Percentiles rank a stretch among this genome's conserved stretches.
Conservation (phyloP, 2,888 invertebrate species). For the Peribatodes rhomboidaria region DNA sequence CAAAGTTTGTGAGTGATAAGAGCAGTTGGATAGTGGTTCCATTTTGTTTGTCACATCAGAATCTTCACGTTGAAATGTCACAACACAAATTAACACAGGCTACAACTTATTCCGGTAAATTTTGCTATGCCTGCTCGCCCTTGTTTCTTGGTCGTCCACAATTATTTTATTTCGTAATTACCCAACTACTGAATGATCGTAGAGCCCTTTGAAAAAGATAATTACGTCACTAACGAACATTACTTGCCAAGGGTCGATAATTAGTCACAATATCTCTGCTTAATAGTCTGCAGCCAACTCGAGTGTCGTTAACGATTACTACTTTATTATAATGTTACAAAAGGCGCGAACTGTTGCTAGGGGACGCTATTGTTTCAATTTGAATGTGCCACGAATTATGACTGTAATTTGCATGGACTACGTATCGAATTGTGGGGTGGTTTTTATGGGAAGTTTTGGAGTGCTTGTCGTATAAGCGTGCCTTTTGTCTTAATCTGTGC, state of each 20-base stretch:
- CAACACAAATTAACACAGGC: too few species aligned
- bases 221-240: slow-evolving; percentile 44
- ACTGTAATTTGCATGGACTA: slow-evolving; percentile 73
- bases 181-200: too few species aligned
- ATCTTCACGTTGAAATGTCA: too few species aligned
- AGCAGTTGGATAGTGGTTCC: too few species aligned
- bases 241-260: slow-evolving; percentile 54
- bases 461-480: slow-evolving; percentile 9
- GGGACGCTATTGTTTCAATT: slow-evolving; percentile 80
- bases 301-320: slow-evolving; percentile 78
- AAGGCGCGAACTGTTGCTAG: slow-evolving; percentile 70
- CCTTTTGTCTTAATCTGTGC: neutral
- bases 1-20: too few species aligned
- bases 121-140: too few species aligned
- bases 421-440: slow-evolving; percentile 57
- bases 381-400: slow-evolving; percentile 73
- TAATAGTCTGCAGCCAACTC: slow-evolving; percentile 64
- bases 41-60: too few species aligned
- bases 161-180: too few species aligned
- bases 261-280: slow-evolving; percentile 65
- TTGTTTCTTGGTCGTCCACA: too few species aligned
- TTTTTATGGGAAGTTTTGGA: slow-evolving; percentile 56
- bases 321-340: slow-evolving; percentile 80
- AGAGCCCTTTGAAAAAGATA: slow-evolving; percentile 7
- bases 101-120: too few species aligned